These are phyloP conservation scores for Pristiophorus japonicus DNA, from an alignment of 2,113 vertebrate genomes.

Conservation along the genomic window DNA sequence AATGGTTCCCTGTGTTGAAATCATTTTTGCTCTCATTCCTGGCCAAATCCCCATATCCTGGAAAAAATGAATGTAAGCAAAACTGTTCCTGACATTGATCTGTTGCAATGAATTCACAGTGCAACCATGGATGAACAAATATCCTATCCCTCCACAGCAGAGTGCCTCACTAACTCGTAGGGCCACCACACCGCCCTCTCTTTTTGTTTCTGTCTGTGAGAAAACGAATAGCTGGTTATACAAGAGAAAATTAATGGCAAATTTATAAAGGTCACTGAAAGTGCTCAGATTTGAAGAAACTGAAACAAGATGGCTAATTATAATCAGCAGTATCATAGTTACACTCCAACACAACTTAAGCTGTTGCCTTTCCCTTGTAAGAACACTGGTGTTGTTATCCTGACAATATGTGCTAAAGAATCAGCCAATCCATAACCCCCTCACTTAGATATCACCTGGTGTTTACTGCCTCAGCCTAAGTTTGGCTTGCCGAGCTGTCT, in stretches of 20 bases:
- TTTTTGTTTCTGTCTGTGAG: background rate
- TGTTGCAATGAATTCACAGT: conserved; percentile 22
- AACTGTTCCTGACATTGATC: background rate
- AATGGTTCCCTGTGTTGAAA: background rate
- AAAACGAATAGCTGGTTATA: background rate
- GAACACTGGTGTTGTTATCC: no score
- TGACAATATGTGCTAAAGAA: no score
- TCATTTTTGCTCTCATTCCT: background rate
- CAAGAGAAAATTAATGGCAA: background rate
- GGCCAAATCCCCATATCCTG: background rate
- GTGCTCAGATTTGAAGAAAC: background rate
- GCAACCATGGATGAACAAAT: background rate
- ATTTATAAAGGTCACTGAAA: background rate
- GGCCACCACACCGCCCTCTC: background rate
- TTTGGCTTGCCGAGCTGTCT: no score
- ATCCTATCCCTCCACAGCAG: background rate
- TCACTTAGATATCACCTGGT: no score
- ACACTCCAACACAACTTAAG: background rate
- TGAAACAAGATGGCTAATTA: background rate
- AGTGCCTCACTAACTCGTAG: background rate
- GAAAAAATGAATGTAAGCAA: background rate
- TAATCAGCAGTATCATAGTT: background rate
- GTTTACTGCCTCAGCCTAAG: no score
- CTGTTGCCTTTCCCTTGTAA: no score
- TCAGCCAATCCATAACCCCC: no score